Evolutionary conservation across 2,797 vertebrate species (phyloP).

Genomic region (Taenioides sp.): DNA sequence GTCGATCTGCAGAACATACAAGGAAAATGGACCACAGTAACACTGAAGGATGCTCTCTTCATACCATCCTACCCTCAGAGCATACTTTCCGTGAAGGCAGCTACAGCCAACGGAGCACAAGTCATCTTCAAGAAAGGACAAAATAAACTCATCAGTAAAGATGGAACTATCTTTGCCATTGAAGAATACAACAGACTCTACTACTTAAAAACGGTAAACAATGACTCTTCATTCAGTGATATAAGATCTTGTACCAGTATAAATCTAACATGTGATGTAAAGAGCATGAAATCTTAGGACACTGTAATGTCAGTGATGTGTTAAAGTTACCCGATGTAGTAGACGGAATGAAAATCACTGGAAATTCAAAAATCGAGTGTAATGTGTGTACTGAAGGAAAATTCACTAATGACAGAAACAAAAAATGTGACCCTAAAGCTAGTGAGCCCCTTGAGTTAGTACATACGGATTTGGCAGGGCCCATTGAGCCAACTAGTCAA

Average conservation of each 20-base stretch:
- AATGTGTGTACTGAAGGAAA: too few species aligned
- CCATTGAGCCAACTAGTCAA: too few species aligned
- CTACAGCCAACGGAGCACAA: slow-evolving; percentile 17
- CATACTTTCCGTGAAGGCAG: slow-evolving; percentile 24
- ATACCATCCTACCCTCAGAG: slow-evolving; percentile 15
- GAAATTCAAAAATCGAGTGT: too few species aligned
- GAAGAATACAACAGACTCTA: neutral
- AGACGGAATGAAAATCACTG: too few species aligned
- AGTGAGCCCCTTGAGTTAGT: too few species aligned
- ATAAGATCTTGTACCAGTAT: slow-evolving; percentile 8
- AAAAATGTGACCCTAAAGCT: too few species aligned
- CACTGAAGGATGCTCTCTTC: neutral
- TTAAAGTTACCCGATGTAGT: slow-evolving; percentile 15
- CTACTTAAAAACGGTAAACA: slow-evolving; percentile 12
- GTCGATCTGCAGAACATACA: neutral
- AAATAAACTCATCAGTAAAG: neutral
- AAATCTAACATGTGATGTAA: slow-evolving; percentile 25
- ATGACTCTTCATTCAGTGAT: neutral
- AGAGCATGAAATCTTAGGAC: slow-evolving; percentile 37
- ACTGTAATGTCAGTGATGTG: slow-evolving; percentile 35
- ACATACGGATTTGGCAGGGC: too few species aligned
- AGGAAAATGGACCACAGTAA: neutral
- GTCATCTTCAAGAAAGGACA: slow-evolving; percentile 28
- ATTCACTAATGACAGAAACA: slow-evolving; percentile 2
- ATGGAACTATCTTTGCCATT: neutral